Conservation (phyloP, 2,797 vertebrate genomes). For the Tokudaia tokunoshimensis region DNA sequence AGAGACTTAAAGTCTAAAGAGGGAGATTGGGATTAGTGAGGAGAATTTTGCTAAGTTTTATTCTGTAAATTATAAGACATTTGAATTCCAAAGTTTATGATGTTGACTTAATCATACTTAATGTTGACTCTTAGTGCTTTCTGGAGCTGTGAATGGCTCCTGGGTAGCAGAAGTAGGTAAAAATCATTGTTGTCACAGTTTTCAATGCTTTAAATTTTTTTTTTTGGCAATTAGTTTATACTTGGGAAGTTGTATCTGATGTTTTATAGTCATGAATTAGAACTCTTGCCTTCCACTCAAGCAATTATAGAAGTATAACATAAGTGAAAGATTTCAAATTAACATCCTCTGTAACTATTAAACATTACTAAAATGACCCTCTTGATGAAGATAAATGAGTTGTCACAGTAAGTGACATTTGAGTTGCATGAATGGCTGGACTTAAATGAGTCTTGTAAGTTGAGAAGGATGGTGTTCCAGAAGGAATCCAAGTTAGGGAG, state of each 20-base stretch:
- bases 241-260: conserved; percentile 36
- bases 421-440: conserved; percentile 20
- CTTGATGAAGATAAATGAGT: conserved; percentile 29
- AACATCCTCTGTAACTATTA: conserved; percentile 28
- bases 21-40: neutral
- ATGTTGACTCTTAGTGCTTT: neutral
- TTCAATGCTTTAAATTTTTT: conserved; percentile 7
- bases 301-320: conserved; percentile 5
- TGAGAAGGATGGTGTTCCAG: neutral
- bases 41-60: neutral
- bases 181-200: conserved; percentile 48
- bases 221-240: conserved; percentile 43
- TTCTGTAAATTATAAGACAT: neutral
- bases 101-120: neutral
- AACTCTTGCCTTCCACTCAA: conserved; percentile 4
- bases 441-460: conserved; percentile 4
- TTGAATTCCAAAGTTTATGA: neutral
- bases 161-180: neutral
- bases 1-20: neutral
- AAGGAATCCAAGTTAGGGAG: neutral
- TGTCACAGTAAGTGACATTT: conserved; percentile 11
- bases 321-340: conserved; percentile 47
- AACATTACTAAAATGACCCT: conserved; percentile 59
- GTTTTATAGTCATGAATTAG: conserved; percentile 37
- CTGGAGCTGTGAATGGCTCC: neutral